Percentiles rank a stretch among this genome's conserved stretches.
These are phyloP conservation scores for Lasiurus cinereus DNA, from an alignment of 2,113 vertebrate species.

Conservation along the genomic window DNA sequence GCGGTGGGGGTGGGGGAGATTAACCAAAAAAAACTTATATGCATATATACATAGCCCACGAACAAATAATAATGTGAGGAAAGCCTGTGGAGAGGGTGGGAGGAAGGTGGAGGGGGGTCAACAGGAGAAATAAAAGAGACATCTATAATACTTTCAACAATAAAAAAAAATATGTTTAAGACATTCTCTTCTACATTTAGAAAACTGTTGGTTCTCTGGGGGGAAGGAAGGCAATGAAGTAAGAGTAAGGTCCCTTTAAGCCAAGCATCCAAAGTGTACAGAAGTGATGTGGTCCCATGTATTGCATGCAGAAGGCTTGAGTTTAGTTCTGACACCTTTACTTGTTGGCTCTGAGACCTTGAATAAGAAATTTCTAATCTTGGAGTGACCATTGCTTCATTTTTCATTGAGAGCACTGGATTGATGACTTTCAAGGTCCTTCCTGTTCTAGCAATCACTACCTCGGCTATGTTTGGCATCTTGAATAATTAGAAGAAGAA, in stretches of 20 bases:
- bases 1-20: too few species aligned
- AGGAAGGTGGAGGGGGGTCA: too few species aligned
- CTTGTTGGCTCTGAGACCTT: neutral
- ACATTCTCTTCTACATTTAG: neutral
- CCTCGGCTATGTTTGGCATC: neutral
- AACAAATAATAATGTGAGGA: too few species aligned
- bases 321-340: neutral
- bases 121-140: too few species aligned
- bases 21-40: too few species aligned
- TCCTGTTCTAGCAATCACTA: neutral
- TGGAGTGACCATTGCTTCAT: neutral
- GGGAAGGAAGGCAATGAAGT: neutral
- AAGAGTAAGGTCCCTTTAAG: neutral
- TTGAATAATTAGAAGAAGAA: neutral
- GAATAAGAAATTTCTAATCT: neutral
- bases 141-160: too few species aligned
- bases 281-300: accelerated
- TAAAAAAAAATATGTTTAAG: neutral
- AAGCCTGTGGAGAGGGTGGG: too few species aligned
- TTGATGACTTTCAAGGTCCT: neutral
- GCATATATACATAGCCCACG: too few species aligned
- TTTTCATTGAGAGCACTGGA: neutral
- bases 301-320: neutral
- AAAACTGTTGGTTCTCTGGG: neutral
- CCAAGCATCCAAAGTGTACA: neutral